phyloP scores from a whole-genome alignment of 2,113 vertebrate species.

The Oenanthe melanoleuca region DNA sequence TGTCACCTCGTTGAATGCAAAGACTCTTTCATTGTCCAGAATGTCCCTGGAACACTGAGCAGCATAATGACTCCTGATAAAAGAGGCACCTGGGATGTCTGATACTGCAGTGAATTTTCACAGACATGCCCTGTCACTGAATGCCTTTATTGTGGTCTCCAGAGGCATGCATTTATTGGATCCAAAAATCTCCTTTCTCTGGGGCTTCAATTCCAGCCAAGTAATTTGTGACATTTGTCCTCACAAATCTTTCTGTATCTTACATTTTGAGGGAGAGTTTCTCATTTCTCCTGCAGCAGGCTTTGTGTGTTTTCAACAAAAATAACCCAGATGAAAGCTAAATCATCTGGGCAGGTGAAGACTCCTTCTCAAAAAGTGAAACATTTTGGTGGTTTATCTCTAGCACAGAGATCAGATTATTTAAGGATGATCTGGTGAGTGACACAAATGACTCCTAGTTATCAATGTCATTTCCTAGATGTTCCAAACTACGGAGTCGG shows the following conservation, averaged over 20 bases:
- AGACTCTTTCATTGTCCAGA: conserved; percentile 27
- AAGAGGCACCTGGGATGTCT: conserved; percentile 31
- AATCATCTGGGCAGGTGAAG: not conserved
- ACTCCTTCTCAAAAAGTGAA: not conserved
- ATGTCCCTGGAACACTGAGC: conserved; percentile 22
- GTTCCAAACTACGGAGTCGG: not conserved
- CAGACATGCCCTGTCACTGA: not conserved
- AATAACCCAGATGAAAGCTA: not conserved
- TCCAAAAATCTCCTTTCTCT: not conserved
- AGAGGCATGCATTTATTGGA: not conserved
- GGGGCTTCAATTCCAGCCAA: not conserved
- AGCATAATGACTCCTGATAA: conserved; percentile 21
- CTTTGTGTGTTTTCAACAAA: not conserved
- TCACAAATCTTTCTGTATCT: not conserved
- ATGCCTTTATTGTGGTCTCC: not conserved
- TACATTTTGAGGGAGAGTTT: not conserved
- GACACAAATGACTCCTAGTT: not conserved
- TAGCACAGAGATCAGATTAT: not conserved
- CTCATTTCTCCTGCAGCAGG: not conserved
- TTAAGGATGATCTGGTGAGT: not conserved
- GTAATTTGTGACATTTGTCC: not conserved
- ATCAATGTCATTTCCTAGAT: not conserved
- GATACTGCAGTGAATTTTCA: conserved; percentile 25
- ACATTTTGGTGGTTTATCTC: not conserved
- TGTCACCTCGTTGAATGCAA: not conserved